Conservation (phyloP, 2,113 vertebrate genomes). For the Eudyptes chrysolophus region DNA sequence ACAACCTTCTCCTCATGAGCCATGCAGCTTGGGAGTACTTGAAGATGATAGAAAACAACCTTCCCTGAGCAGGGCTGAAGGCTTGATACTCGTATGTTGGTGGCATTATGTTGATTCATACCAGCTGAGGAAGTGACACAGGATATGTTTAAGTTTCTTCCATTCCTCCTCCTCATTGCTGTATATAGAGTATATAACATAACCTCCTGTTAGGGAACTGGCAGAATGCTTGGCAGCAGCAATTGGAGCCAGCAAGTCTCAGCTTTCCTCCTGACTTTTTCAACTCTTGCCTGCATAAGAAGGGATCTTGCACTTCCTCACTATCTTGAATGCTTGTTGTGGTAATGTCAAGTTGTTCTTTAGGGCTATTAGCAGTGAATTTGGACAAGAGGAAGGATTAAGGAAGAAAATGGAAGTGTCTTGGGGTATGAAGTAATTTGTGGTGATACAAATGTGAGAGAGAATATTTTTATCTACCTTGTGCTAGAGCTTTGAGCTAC, state of each 20-base stretch:
- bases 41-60: not conserved
- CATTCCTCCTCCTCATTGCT: not conserved
- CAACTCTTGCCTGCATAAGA: not conserved
- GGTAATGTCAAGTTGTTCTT: not conserved
- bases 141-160: not conserved
- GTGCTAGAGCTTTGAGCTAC: not conserved
- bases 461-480: not conserved
- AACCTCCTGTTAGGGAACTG: not conserved
- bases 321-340: not conserved
- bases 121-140: not conserved
- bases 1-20: not conserved
- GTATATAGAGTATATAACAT: not conserved
- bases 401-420: not conserved
- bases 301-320: not conserved
- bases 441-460: not conserved
- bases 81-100: not conserved
- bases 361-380: not conserved
- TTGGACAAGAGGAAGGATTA: not conserved
- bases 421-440: not conserved
- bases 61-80: not conserved
- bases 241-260: not conserved
- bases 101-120: not conserved
- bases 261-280: not conserved
- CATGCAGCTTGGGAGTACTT: not conserved
- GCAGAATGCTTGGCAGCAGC: not conserved